Evolutionary conservation across 2,113 vertebrate species (phyloP), one percentile per base, ranked within the genome.

Genomic region (Festucalex cinctus): DNA sequence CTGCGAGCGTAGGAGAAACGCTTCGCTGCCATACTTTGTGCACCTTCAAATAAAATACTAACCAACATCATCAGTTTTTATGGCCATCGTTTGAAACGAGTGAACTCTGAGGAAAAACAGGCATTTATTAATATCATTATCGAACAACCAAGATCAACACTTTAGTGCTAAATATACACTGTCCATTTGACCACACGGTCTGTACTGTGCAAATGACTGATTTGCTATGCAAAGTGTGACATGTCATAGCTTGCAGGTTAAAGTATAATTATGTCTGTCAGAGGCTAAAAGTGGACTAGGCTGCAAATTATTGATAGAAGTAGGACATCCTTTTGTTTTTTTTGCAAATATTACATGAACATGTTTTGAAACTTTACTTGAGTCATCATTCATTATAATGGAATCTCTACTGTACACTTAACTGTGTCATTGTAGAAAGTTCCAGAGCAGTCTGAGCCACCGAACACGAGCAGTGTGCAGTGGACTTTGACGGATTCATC

Each of bases 361-460:
- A 28, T 6, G 4, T 58, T 63, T 37, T 12, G 51, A 63, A 53
- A 36, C 19, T 60, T 22, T 17, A 26, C 44, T 49, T 68, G 13
- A 12, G 53, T 49, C 16, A 3, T 14, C 54, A 39, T 32, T 83
- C 37, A 46, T 78, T 71, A 56, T 16, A 9, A 41, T 49, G 74
- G 80, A 53, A 92, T 72, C 61, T 88, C 79, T 60, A 93, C 43
- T 0, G 44, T 65, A 65, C 92, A 90, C 76, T 90, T 94, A 37
- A 89, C 17, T 1, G 87, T 87, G 76, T 93, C 93, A 3, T 91
- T 85, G 78, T 95, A 96, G 82, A 94, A 94, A 0, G 78, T 91
- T 16, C 94, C 94, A 0, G 86, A 81, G 70, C 92, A 90, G 74
- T 95, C 91, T 0, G 93, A 94, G 16, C 95, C 95, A 9, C 94